Evolutionary conservation across 2,113 vertebrate species (phyloP).

Genomic region (Triplophysa siluroides): DNA sequence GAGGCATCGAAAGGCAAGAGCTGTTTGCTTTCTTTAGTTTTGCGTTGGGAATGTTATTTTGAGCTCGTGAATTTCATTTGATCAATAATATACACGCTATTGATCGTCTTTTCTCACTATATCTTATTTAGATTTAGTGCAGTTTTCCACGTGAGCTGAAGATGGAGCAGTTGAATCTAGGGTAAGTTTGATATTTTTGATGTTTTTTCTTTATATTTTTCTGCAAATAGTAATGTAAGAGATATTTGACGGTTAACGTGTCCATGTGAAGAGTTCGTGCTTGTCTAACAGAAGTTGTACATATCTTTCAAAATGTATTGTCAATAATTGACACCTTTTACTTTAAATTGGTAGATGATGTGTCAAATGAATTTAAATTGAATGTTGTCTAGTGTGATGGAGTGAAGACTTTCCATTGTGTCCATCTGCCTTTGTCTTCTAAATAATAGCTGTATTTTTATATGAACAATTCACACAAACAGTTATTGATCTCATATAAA

Average conservation of each 20-base stretch:
- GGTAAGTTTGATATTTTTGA: constrained; percentile 12
- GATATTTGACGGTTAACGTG: background rate
- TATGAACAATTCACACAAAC: background rate
- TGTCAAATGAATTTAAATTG: too few relatives aligned
- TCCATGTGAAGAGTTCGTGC: too few relatives aligned
- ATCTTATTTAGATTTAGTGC: background rate
- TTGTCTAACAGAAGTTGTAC: too few relatives aligned
- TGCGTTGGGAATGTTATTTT: background rate
- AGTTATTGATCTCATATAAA: background rate
- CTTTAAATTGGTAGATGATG: too few relatives aligned
- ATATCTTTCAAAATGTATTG: too few relatives aligned
- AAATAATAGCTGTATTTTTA: too few relatives aligned
- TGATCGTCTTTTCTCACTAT: background rate
- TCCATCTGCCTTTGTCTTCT: too few relatives aligned
- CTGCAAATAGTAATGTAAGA: background rate
- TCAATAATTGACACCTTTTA: too few relatives aligned
- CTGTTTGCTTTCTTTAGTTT: background rate
- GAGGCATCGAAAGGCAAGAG: background rate
- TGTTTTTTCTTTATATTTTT: background rate
- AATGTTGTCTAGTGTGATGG: too few relatives aligned
- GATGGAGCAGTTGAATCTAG: constrained; percentile 27
- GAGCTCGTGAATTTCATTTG: background rate
- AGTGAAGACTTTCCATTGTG: background rate
- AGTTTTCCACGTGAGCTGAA: background rate
- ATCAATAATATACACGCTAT: background rate